Conservation (phyloP, 1,140 invertebrate species). For the Harpegnathos saltator region DNA sequence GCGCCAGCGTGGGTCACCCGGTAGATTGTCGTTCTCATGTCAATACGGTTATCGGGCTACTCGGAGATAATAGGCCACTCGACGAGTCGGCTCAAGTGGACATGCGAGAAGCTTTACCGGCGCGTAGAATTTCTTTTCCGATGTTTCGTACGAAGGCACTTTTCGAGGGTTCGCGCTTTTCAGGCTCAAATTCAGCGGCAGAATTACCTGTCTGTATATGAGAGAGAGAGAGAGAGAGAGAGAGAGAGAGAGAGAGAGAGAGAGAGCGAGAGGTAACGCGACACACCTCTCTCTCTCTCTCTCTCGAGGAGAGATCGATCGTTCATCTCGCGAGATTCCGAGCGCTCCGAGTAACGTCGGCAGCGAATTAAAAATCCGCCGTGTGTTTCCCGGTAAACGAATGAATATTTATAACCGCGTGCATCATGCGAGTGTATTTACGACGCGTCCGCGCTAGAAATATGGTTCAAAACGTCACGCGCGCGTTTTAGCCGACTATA, state of each 20-base stretch:
- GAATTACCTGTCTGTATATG: slow-evolving; percentile 1
- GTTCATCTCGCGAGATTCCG: neutral
- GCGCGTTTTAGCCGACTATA: slow-evolving; percentile 41
- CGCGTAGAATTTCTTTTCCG: slow-evolving; percentile 64
- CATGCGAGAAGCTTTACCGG: slow-evolving; percentile 58
- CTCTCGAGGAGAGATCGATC: neutral
- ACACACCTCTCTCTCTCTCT: neutral
- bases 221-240: too few species aligned
- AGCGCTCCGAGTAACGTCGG: neutral
- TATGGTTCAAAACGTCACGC: slow-evolving; percentile 42
- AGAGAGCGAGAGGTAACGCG: neutral
- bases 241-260: too few species aligned
- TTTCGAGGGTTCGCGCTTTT: neutral
- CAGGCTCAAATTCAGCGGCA: neutral
- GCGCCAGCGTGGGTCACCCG: slow-evolving; percentile 65
- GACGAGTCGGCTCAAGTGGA: slow-evolving; percentile 57
- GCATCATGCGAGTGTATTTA: slow-evolving; percentile 43
- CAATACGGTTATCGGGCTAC: slow-evolving; percentile 69
- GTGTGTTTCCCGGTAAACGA: neutral
- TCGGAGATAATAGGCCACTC: slow-evolving; percentile 67
- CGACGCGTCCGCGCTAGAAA: slow-evolving; percentile 28
- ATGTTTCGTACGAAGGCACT: slow-evolving; percentile 9
- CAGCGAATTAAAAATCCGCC: slow-evolving; percentile 29
- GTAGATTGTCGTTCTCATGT: slow-evolving; percentile 66
- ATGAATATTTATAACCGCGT: slow-evolving; percentile 55